Percentiles rank a stretch among this genome's conserved stretches.
These are phyloP conservation scores for Chelonia mydas DNA, from an alignment of 2,797 vertebrate species.

Conservation along the genomic window DNA sequence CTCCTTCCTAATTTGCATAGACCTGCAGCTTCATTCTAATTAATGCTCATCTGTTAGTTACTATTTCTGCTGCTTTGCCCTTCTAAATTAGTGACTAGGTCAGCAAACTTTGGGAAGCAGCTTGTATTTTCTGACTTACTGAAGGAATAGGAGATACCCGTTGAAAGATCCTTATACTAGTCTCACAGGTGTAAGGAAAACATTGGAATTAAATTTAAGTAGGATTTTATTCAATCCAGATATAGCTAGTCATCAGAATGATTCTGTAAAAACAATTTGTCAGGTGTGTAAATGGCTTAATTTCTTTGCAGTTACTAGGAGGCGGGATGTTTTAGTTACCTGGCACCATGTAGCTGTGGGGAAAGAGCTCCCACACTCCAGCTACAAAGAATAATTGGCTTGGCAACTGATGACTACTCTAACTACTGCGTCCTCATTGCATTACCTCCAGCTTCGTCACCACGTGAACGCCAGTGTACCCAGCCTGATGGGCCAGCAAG, in stretches of 20 bases:
- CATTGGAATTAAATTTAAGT: constrained; percentile 45
- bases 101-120: constrained; percentile 29
- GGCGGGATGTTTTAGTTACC: constrained; percentile 51
- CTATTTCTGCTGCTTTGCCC: constrained; percentile 39
- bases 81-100: constrained; percentile 46
- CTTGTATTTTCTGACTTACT: constrained; percentile 19
- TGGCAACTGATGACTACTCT: background rate
- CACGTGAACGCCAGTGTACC: background rate
- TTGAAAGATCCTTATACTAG: constrained; percentile 1
- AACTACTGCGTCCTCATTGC: background rate
- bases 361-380: constrained; percentile 27
- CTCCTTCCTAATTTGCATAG: constrained; percentile 54
- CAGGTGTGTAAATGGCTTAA: constrained; percentile 32
- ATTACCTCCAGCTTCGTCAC: background rate
- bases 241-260: constrained; percentile 47
- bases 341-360: constrained; percentile 7
- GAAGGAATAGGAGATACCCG: constrained; percentile 20
- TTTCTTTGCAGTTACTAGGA: constrained; percentile 54
- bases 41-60: constrained; percentile 48
- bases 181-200: constrained; percentile 54
- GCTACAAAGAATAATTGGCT: background rate
- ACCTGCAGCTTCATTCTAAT: constrained; percentile 51
- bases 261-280: constrained; percentile 50
- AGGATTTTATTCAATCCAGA: constrained; percentile 60
- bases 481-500: background rate